Percentiles rank a stretch among this genome's conserved stretches.
phyloP scores from a whole-genome alignment of 2,113 vertebrate species.

The Kobus ellipsiprymnus region DNA sequence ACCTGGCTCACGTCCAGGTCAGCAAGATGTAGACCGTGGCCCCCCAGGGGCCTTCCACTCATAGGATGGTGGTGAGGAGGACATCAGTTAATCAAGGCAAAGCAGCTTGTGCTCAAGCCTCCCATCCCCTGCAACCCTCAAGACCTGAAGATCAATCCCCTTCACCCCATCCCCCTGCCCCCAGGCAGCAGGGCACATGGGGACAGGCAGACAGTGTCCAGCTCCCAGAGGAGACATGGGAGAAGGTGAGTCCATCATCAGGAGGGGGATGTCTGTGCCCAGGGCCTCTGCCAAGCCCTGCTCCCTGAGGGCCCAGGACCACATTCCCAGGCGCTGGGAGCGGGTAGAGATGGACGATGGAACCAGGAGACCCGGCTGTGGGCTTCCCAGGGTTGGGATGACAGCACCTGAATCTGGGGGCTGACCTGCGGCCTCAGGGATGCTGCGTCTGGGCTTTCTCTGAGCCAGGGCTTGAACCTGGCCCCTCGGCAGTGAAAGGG shows the following conservation, averaged over 20 bases:
- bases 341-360: not conserved
- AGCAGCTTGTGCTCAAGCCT: not conserved
- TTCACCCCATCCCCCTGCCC: not conserved
- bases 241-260: not conserved
- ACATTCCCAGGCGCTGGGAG: fast-evolving
- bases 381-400: not conserved
- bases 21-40: not conserved
- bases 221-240: not conserved
- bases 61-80: not conserved
- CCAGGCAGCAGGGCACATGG: not conserved
- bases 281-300: not conserved
- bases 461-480: not conserved
- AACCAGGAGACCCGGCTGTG: not conserved
- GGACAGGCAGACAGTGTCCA: not conserved
- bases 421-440: not conserved
- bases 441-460: not conserved
- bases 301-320: not conserved
- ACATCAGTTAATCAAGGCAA: not conserved
- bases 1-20: not conserved
- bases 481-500: not conserved
- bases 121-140: not conserved
- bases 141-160: not conserved
- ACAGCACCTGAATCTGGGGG: not conserved
- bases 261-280: not conserved
- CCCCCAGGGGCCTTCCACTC: not conserved